Base-by-base conservation (phyloP, 2,113 vertebrate species). In the Hemichromis elongatus region DNA sequence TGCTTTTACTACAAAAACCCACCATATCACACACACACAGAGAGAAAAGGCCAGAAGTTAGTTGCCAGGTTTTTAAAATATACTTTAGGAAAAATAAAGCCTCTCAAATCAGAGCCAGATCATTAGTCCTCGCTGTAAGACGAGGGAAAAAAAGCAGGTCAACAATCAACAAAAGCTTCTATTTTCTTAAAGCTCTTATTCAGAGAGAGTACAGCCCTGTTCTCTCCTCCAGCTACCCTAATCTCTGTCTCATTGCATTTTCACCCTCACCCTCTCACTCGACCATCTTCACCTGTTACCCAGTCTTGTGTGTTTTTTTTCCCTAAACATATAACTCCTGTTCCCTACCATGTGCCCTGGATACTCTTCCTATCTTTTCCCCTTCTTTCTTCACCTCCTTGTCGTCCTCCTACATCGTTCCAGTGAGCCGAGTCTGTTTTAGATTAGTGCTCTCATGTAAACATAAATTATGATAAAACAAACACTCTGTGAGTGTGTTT, bases 391-490 rank as follows among this genome's bases (percentile, higher is more conserved):
- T 21, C 19, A 50, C 57, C 66, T 56, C 30, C 77, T 50, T 80
- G 21, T 59, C 21, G 56, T 83, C 52, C 82, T 63, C 82, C 19
- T 86, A 55, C 24, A 42, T 77, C 85, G 63, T 91, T 88, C 77
- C 90, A 90, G 68, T 26, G 86, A 92, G 84, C 81, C 35, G 11
- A 26, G 79, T 89, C 91, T 95, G 95, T 81, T 95, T 94, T 89
- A 52, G 80, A 95, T 95, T 94, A 95, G 79, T 4, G 54, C 81
- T 94, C 85, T 88, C 89, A 89, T 95, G 93, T 95, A 92, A 94
- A 93, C 84, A 89, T 86, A 94, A 95, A 94, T 92, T 94, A 86
- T 90, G 91, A 94, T 95, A 95, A 95, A 92, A 92, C 86, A 94
- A 95, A 94, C 91, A 90, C 73, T 79, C 87, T 85, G 83, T 37